Conservation (phyloP, 2,797 vertebrate species). For the Brachyrhaphis roseni region DNA sequence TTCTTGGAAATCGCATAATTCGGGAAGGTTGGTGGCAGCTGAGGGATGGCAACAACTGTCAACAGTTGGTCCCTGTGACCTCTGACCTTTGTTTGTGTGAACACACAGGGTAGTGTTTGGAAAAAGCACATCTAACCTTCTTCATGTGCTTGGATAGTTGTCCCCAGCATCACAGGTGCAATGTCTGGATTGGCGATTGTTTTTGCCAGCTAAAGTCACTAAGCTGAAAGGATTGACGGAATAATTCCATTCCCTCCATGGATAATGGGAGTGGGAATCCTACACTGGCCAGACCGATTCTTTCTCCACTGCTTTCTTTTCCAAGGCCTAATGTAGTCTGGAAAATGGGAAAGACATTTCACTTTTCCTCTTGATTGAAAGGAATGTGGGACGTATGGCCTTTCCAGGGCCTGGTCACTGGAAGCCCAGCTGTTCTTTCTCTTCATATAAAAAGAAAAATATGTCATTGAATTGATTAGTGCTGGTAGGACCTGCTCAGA, state of each 20-base stretch:
- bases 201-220: constrained; percentile 34
- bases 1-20: constrained; percentile 23
- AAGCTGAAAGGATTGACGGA: constrained; percentile 34
- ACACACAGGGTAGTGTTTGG: neutral
- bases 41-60: neutral
- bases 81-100: constrained; percentile 24
- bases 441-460: constrained; percentile 64
- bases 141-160: neutral
- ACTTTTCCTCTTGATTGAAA: constrained; percentile 61
- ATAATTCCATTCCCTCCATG: constrained; percentile 52
- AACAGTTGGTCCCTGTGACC: constrained; percentile 33
- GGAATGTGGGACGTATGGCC: constrained; percentile 72
- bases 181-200: constrained; percentile 25
- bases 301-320: constrained; percentile 57
- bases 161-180: constrained; percentile 31
- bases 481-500: constrained; percentile 56
- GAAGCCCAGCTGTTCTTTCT: constrained; percentile 58
- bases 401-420: constrained; percentile 58
- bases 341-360: constrained; percentile 64
- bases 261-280: constrained; percentile 35
- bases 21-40: neutral
- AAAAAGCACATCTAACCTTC: constrained; percentile 1
- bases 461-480: constrained; percentile 71
- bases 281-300: constrained; percentile 5
- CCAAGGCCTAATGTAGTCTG: constrained; percentile 59